phyloP scores from a whole-genome alignment of 2,113 vertebrate genomes.

The Actinemys pallida region DNA sequence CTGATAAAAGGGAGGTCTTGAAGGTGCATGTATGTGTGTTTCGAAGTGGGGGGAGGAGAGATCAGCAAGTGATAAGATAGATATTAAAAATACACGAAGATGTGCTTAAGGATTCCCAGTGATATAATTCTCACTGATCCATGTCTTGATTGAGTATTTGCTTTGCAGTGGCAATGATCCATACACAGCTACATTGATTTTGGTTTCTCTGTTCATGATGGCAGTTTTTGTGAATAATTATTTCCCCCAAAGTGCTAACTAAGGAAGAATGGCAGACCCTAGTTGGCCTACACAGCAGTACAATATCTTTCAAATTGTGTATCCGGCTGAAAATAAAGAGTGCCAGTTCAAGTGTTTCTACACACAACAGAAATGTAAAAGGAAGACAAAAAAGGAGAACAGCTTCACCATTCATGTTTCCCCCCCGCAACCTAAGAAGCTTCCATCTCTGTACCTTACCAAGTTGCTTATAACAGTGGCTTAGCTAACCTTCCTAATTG shows the following conservation, averaged over 20 bases:
- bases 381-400: conserved; percentile 45
- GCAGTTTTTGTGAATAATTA: conserved; percentile 69
- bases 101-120: conserved; percentile 46
- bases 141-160: conserved; percentile 71
- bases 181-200: conserved; percentile 70
- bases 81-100: conserved; percentile 64
- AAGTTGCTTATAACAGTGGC: not conserved
- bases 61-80: not conserved
- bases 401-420: not conserved
- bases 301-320: conserved; percentile 67
- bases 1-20: conserved; percentile 12
- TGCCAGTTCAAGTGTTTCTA: conserved; percentile 61
- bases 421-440: not conserved
- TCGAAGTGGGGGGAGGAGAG: not conserved
- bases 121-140: conserved; percentile 67
- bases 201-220: conserved; percentile 59
- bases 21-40: not conserved
- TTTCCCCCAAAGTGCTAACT: conserved; percentile 66
- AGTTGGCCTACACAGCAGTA: conserved; percentile 60
- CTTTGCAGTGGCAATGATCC: conserved; percentile 68
- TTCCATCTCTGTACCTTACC: conserved; percentile 15
- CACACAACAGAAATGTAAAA: conserved; percentile 63
- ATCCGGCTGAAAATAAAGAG: conserved; percentile 59
- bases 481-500: not conserved
- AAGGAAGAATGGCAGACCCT: conserved; percentile 60